These are phyloP conservation scores for Lepas anatifera DNA, from an alignment of 2,888 invertebrate genomes.

Conservation along the genomic window DNA sequence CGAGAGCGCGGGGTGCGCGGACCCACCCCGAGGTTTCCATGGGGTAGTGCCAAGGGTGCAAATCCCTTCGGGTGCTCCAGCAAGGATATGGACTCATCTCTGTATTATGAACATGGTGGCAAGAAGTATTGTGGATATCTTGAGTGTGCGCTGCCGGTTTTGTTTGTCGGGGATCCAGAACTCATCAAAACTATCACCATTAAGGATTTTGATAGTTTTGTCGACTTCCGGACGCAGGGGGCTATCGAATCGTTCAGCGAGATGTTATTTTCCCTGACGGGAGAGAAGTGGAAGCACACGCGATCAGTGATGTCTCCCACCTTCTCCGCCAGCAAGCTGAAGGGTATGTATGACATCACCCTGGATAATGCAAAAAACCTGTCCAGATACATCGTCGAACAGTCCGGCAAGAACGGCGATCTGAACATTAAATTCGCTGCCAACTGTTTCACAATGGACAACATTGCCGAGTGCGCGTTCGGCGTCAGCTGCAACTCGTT, in stretches of 20 bases:
- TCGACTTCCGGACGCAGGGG: neutral
- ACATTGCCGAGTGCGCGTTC: constrained; percentile 48
- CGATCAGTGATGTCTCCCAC: constrained; percentile 50
- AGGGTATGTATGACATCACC: constrained; percentile 48
- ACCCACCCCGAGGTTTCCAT: neutral
- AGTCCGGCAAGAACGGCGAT: constrained; percentile 31
- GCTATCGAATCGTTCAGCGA: neutral
- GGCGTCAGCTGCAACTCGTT: constrained; percentile 49
- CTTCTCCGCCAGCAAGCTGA: constrained; percentile 53
- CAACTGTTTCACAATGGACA: constrained; percentile 48
- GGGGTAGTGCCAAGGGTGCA: neutral
- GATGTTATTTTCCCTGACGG: constrained; percentile 26
- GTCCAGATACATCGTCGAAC: constrained; percentile 35
- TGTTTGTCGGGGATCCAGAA: neutral
- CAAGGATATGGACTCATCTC: neutral
- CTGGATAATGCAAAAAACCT: constrained; percentile 44
- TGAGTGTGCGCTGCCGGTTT: neutral
- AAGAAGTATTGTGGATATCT: neutral
- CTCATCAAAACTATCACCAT: neutral
- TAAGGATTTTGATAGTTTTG: neutral
- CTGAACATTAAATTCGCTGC: constrained; percentile 44
- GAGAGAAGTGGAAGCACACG: constrained; percentile 48
- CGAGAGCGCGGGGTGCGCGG: neutral
- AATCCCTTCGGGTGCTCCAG: neutral
- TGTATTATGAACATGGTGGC: neutral